These are phyloP conservation scores for Otolemur garnettii DNA, from an alignment of 2,113 vertebrate species.

Conservation along the genomic window DNA sequence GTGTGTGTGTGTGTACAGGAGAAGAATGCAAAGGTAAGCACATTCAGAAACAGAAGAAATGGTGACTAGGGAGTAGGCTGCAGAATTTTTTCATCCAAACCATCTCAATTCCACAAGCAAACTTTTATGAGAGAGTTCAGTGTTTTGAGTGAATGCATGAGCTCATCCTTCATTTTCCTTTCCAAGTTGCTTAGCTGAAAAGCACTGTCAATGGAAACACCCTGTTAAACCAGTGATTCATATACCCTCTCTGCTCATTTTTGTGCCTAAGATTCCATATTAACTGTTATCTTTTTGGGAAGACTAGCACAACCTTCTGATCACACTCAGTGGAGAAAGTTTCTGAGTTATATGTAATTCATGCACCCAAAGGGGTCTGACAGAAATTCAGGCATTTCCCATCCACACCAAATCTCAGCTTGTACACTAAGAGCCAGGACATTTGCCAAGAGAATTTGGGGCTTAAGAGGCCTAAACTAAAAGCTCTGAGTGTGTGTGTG, in stretches of 20 bases:
- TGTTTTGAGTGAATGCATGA: constrained; percentile 1
- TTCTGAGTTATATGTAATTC: constrained; percentile 38
- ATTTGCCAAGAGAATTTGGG: not conserved
- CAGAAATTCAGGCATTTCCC: not conserved
- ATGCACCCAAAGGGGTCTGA: not conserved
- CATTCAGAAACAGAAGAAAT: constrained; percentile 48
- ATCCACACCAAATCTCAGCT: not conserved
- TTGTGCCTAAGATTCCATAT: constrained; percentile 48
- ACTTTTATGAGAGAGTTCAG: constrained; percentile 2
- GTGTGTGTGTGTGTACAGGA: not conserved
- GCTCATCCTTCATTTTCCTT: constrained; percentile 11
- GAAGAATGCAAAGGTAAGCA: constrained; percentile 29
- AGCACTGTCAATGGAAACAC: constrained; percentile 57
- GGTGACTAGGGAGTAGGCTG: not conserved
- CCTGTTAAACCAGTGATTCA: constrained; percentile 47
- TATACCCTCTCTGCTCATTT: not conserved
- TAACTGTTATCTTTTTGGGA: constrained; percentile 33
- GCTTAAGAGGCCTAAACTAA: not conserved
- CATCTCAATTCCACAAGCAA: not conserved
- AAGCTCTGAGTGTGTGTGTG: not conserved
- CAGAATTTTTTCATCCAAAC: constrained; percentile 27
- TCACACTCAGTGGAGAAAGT: not conserved
- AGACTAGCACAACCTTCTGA: constrained; percentile 66
- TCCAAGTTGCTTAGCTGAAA: constrained; percentile 53
- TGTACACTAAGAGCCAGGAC: not conserved